phyloP scores from a whole-genome alignment of 2,797 vertebrate genomes.

The Nasua narica region DNA sequence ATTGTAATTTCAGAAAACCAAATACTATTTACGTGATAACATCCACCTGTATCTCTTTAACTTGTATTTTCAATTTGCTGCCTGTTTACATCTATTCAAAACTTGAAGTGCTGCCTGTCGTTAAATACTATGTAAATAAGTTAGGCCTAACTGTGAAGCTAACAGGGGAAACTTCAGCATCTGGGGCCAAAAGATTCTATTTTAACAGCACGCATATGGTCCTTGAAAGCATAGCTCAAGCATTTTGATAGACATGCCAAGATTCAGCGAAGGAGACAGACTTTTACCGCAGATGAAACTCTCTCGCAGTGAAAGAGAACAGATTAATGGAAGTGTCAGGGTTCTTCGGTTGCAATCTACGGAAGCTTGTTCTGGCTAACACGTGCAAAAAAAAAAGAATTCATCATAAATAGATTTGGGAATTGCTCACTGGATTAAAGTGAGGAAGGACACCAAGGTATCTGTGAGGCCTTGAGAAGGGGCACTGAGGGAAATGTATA shows the following conservation, averaged over 20 bases:
- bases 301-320: not conserved
- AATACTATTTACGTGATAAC: conserved; percentile 77
- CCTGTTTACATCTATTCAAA: conserved; percentile 76
- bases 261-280: not conserved
- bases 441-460: not conserved
- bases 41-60: conserved; percentile 78
- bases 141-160: conserved; percentile 66
- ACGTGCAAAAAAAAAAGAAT: not conserved
- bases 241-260: conserved; percentile 12
- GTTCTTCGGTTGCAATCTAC: not conserved
- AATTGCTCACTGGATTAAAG: not conserved
- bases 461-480: not conserved
- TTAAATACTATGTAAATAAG: conserved; percentile 76
- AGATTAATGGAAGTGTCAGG: conserved; percentile 47
- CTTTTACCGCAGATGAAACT: conserved; percentile 47
- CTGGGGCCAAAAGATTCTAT: conserved; percentile 37
- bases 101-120: conserved; percentile 63
- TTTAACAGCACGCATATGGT: conserved; percentile 50
- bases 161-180: conserved; percentile 45
- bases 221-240: conserved; percentile 42
- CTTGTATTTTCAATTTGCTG: conserved; percentile 78
- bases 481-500: not conserved
- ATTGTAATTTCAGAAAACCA: conserved; percentile 81
- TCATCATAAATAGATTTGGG: not conserved
- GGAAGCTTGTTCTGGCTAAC: conserved; percentile 1